Evolutionary conservation across 35 echinoderm and acorn worm species (phyloP).

Genomic region (Stichopus chloronotus): DNA sequence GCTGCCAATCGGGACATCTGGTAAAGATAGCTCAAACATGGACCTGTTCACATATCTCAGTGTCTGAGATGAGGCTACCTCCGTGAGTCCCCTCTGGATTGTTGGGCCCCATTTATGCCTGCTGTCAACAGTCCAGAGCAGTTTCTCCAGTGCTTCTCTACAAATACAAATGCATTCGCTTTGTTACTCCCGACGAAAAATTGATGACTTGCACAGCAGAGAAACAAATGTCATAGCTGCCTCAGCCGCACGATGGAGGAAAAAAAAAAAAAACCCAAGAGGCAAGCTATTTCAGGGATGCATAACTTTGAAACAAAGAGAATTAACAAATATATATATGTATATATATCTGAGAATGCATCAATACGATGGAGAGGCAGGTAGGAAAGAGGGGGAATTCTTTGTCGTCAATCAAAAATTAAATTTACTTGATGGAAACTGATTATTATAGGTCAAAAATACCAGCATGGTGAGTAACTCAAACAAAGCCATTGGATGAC

Average conservation of each 20-base stretch:
- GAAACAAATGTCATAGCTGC: slow-evolving; percentile 36
- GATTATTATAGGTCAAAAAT: not conserved
- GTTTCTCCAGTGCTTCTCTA: not conserved
- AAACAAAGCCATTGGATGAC: no score
- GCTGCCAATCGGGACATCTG: not conserved
- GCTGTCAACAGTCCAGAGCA: slow-evolving; percentile 41
- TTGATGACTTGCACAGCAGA: slow-evolving; percentile 47
- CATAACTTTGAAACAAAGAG: slow-evolving; percentile 43
- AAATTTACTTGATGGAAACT: slow-evolving; percentile 2
- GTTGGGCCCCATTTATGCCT: slow-evolving; percentile 34
- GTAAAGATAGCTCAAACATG: slow-evolving; percentile 15
- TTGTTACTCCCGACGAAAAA: slow-evolving; percentile 54
- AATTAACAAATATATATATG: slow-evolving; percentile 17
- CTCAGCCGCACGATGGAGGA: not conserved
- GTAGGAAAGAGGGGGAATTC: not conserved
- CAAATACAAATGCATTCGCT: slow-evolving; percentile 48
- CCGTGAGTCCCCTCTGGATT: not conserved
- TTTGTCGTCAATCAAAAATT: not conserved
- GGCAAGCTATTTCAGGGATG: not conserved
- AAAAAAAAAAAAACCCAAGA: slow-evolving; percentile 19
- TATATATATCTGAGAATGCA: no score
- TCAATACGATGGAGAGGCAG: no score
- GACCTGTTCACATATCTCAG: slow-evolving; percentile 36
- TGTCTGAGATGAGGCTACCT: not conserved
- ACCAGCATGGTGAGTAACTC: no score